Evolutionary conservation across 2,797 vertebrate genomes (phyloP), one percentile per base, ranked within the genome.

Genomic region (Tapera naevia): DNA sequence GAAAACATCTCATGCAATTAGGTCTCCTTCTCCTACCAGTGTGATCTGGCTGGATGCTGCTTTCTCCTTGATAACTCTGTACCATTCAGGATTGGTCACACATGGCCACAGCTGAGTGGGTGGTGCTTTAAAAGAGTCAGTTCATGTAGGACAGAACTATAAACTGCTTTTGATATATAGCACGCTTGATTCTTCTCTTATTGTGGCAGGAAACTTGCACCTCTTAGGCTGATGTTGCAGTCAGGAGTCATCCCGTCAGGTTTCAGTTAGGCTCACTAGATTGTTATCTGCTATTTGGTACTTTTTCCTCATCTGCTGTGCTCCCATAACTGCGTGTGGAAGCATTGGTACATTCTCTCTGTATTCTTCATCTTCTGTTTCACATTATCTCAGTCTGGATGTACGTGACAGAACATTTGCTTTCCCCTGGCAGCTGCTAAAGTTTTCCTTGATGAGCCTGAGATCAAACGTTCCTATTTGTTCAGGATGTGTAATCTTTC

Each of bases 291-390:
- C 65, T 88, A 3, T 89, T 95, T 62, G 71, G 83, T 88, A 70
- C 80, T 86, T 81, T 73, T 58, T 71, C 48, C 58, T 82, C 32
- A 3, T 86, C 79, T 74, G 72, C 60, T 81, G 21, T 79, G 54
- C 85, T 93, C 46, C 64, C 24, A 48, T 0, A 2, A 17, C 72
- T 64, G 75, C 73, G 27, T 70, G 58, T 83, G 87, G 76, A 89
- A 86, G 50, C 6, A 0, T 24, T 93, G 51, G 58, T 92, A n/a
- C 65, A 50, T 86, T 72, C 53, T 84, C 86, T 95, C 86, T 0
- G 3, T 88, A 57, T 79, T 91, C 91, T 92, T 95, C 83, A 39
- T 91, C 86, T 91, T 94, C 96, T 97, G 95, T 95, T 97, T 96
- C 1, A 0, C 91, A 94, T 97, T 97, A 94, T 94, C 80, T 96